A percentile compares a stretch with the other conserved stretches of the same genome.
Evolutionary conservation across 2,113 vertebrate species (phyloP).

Genomic region (Dryoscopus gambensis): DNA sequence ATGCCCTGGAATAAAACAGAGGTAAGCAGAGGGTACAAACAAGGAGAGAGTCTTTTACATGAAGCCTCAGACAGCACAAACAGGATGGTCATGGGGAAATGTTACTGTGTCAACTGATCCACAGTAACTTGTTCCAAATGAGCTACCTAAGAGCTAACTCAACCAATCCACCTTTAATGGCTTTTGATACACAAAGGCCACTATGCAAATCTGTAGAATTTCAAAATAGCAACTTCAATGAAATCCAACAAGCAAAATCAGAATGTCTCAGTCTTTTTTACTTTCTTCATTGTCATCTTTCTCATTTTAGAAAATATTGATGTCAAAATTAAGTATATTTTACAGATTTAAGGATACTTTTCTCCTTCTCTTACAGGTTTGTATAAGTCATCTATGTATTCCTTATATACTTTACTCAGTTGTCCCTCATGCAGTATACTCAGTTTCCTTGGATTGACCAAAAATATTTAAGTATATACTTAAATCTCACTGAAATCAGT

Average conservation of each 20-base stretch:
- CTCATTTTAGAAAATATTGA: not conserved
- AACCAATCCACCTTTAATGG: not conserved
- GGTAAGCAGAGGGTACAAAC: not conserved
- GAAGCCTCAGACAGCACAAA: not conserved
- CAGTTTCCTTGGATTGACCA: not conserved
- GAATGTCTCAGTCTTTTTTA: not conserved
- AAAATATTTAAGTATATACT: constrained; percentile 14
- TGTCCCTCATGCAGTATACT: not conserved
- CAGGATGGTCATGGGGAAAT: not conserved
- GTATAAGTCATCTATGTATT: not conserved
- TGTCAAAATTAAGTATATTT: not conserved
- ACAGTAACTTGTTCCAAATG: not conserved
- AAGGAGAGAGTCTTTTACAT: constrained; percentile 6
- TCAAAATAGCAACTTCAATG: not conserved
- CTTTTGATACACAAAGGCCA: not conserved
- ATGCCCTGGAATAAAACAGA: not conserved
- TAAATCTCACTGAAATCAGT: not conserved
- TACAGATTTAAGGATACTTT: not conserved
- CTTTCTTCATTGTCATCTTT: not conserved
- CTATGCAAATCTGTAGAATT: not conserved
- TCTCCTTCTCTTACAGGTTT: not conserved
- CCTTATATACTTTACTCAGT: not conserved
- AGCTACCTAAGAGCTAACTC: not conserved
- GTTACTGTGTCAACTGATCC: not conserved
- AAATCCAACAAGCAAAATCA: not conserved